phyloP scores from a whole-genome alignment of 2,797 vertebrate species.

The Rhyacichthys aspro region DNA sequence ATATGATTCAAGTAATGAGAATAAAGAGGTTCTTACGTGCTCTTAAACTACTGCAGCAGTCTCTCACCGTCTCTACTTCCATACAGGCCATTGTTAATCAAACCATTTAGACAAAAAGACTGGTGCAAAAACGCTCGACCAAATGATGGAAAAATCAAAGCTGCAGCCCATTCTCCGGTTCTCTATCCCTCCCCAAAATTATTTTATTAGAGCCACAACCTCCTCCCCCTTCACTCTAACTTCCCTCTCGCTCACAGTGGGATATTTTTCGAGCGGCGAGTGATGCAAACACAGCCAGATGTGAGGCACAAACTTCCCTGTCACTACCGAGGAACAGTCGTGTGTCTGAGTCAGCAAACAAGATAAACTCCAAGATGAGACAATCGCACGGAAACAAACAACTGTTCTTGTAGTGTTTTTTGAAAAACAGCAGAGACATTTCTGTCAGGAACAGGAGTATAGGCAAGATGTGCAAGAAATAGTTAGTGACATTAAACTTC shows the following conservation, averaged over 20 bases:
- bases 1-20: neutral
- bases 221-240: slow-evolving; percentile 4
- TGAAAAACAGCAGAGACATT: too few relatives aligned
- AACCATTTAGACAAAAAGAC: neutral
- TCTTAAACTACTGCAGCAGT: slow-evolving; percentile 41
- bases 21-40: slow-evolving; percentile 44
- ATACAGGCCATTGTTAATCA: slow-evolving; percentile 56
- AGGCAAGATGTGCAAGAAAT: too few relatives aligned
- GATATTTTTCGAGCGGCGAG: slow-evolving; percentile 18
- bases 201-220: slow-evolving; percentile 8
- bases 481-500: too few relatives aligned
- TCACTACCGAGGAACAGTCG: slow-evolving; percentile 7
- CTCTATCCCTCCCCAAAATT: slow-evolving; percentile 17
- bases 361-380: neutral
- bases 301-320: slow-evolving; percentile 7
- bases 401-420: neutral
- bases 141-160: slow-evolving; percentile 7
- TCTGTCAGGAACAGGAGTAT: neutral
- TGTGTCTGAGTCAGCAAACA: slow-evolving; percentile 27
- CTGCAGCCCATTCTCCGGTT: slow-evolving; percentile 8
- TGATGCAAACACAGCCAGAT: slow-evolving; percentile 25
- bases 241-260: slow-evolving; percentile 20
- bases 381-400: neutral
- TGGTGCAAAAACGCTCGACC: neutral
- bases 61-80: slow-evolving; percentile 48